Conservation (phyloP, 1,140 invertebrate genomes). For the Calephelis virginiensis region DNA sequence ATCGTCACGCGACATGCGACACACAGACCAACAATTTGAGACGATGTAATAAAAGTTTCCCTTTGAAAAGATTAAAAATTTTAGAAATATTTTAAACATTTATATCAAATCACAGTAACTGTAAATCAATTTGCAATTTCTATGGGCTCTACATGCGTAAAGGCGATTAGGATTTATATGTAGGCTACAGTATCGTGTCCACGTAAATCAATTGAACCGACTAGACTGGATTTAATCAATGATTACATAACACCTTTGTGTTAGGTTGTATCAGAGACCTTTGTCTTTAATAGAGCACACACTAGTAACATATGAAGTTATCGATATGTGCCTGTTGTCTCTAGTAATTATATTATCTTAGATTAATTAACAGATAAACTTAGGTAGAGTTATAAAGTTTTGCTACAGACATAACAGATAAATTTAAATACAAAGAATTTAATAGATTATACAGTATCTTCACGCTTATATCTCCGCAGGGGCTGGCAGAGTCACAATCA, state of each 20-base stretch:
- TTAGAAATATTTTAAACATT: too few species aligned
- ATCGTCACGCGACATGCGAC: too few species aligned
- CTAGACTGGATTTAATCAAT: slow-evolving; percentile 16
- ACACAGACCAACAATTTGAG: too few species aligned
- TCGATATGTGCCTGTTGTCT: neutral
- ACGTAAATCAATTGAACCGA: slow-evolving; percentile 11
- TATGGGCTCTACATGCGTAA: neutral
- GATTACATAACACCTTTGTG: slow-evolving; percentile 11
- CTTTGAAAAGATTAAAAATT: too few species aligned
- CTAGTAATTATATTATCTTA: neutral
- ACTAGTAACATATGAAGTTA: neutral
- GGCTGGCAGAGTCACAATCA: too few species aligned
- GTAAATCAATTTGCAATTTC: neutral
- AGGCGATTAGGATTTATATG: slow-evolving; percentile 12
- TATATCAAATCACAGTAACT: too few species aligned
- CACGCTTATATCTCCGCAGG: too few species aligned
- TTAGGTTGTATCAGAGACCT: slow-evolving; percentile 1
- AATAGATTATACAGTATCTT: too few species aligned
- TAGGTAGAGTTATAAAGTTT: too few species aligned
- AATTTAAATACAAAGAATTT: too few species aligned
- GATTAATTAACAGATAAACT: neutral
- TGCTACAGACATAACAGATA: too few species aligned
- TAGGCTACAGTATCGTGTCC: neutral
- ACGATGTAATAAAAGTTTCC: too few species aligned
- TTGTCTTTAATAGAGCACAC: slow-evolving; percentile 7